phyloP scores from a whole-genome alignment of 2,797 vertebrate species.

The Fistularia commersonii region DNA sequence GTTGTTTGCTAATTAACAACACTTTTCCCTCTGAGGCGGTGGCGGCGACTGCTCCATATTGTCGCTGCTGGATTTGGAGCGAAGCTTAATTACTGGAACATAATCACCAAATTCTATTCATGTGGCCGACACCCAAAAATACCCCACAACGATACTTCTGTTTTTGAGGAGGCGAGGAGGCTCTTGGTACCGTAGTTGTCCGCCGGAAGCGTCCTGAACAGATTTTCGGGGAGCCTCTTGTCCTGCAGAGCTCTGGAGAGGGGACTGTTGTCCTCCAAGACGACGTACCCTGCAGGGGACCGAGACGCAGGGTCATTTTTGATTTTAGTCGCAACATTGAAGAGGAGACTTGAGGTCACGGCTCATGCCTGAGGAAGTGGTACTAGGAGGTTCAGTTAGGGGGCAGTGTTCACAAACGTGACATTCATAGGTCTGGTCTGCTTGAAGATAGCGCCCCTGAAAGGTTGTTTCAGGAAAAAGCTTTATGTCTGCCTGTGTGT shows the following conservation, averaged over 20 bases:
- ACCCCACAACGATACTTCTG: neutral
- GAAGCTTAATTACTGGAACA: too few species aligned
- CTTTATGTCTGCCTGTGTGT: neutral
- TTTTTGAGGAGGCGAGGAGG: neutral
- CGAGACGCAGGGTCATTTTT: conserved; percentile 9
- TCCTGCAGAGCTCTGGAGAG: conserved; percentile 69
- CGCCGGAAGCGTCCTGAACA: conserved; percentile 70
- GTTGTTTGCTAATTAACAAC: too few species aligned
- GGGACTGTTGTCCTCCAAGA: conserved; percentile 78
- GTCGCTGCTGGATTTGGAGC: too few species aligned
- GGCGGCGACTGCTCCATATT: too few species aligned
- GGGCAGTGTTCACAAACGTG: conserved; percentile 48
- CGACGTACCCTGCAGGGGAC: conserved; percentile 67
- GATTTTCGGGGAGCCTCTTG: conserved; percentile 70
- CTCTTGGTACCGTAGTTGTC: conserved; percentile 72
- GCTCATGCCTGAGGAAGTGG: too few species aligned
- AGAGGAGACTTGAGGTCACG: neutral
- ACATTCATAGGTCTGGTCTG: neutral
- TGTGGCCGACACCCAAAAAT: neutral
- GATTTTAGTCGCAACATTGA: conserved; percentile 7
- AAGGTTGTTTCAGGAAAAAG: conserved; percentile 13
- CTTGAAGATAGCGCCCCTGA: conserved; percentile 27
- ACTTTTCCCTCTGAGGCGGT: too few species aligned
- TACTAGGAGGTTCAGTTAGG: conserved; percentile 34
- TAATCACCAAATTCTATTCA: too few species aligned